These are phyloP conservation scores for rat (Rattus norvegicus) DNA, from an alignment of 2,113 vertebrate genomes.

Conservation along the genomic window GRCr8 NC_086031.1:61213001-61213500, in stretches of 20 bases:
- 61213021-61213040: not conserved
- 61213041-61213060: not conserved
- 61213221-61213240: not conserved
- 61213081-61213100: not conserved
- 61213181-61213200: not conserved
- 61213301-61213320: not conserved
- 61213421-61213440: not conserved
- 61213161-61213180: not conserved
- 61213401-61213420: not conserved
- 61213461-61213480: not conserved
- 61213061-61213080: not conserved
- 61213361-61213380: not conserved
- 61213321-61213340: not conserved
- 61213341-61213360: not conserved
- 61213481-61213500: not conserved
- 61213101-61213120: not conserved
- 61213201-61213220: not conserved
- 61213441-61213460: not conserved
- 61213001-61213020: not conserved
- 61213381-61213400: not conserved
- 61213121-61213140: not conserved
- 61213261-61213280: not conserved
- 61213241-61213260: not conserved
- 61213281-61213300: not conserved
- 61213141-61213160: not conserved